A percentile compares a stretch with the other conserved stretches of the same genome.
phyloP scores from a whole-genome alignment of 2,888 invertebrate genomes.

The Euspilapteryx auroguttella region DNA sequence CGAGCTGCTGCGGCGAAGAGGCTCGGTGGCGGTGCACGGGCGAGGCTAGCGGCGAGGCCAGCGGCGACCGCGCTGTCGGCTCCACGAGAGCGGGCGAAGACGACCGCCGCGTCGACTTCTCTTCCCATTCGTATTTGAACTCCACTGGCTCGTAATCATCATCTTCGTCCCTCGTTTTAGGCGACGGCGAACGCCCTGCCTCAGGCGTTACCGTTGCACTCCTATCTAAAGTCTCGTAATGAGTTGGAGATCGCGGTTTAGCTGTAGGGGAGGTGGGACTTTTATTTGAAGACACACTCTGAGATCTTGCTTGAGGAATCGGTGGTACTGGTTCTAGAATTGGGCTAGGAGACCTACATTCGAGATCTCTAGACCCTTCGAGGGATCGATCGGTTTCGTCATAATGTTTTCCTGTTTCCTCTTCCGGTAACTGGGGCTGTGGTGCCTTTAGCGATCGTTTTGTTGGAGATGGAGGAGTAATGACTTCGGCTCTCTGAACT shows the following conservation, averaged over 20 bases:
- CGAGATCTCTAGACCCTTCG: no score
- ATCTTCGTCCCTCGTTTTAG: slow-evolving; percentile 18
- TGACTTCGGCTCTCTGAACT: no score
- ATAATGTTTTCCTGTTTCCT: no score
- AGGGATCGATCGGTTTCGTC: no score
- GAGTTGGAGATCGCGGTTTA: not conserved
- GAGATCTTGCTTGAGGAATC: slow-evolving; percentile 14
- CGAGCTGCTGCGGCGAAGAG: slow-evolving; percentile 24
- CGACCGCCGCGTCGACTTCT: slow-evolving; percentile 34
- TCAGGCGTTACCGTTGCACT: slow-evolving; percentile 1
- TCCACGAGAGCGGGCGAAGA: slow-evolving; percentile 39
- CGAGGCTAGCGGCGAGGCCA: slow-evolving; percentile 34
- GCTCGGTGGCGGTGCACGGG: slow-evolving; percentile 29
- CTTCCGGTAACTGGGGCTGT: no score
- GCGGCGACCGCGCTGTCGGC: slow-evolving; percentile 25
- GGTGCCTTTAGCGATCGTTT: no score
- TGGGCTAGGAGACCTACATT: slow-evolving; percentile 12
- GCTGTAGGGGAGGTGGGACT: not conserved
- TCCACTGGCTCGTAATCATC: slow-evolving; percentile 32
- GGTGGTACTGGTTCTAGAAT: slow-evolving; percentile 20
- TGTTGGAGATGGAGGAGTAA: no score
- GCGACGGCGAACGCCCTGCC: slow-evolving; percentile 16
- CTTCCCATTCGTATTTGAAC: slow-evolving; percentile 34
- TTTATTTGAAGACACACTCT: not conserved
- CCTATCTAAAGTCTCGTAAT: not conserved